Evolutionary conservation across 1,140 invertebrate genomes (phyloP), one percentile per base, ranked within the genome.

Genomic region (Pachypsylla venusta): DNA sequence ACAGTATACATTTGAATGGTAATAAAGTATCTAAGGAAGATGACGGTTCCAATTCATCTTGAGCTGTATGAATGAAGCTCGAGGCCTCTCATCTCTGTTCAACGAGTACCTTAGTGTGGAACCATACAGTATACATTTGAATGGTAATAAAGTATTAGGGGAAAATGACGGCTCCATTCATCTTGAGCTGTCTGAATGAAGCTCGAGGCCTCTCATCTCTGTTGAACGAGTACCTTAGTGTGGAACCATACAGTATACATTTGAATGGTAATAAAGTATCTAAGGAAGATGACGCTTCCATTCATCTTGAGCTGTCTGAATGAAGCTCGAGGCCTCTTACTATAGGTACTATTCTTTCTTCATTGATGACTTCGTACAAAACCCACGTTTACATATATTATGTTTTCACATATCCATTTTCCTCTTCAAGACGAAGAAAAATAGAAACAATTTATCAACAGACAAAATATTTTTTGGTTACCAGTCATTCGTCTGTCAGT

Each of bases 231-330:
- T n/a, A n/a, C n/a, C n/a, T n/a, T n/a, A n/a, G n/a, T n/a, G n/a
- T n/a, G n/a, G n/a, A n/a, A n/a, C n/a, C 42, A 48, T 22, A n/a
- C 42, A 19, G 42, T 48, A 48, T n/a, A n/a, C 4, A 7, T 48
- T 48, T 48, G 42, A 48, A 48, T 48, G 42, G 42, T 48, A 48
- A 48, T 48, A 48, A 48, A 48, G 16, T 48, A 48, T 48, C 42
- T 22, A 48, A 48, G 42, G 22, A 22, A 48, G 42, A 48, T 22
- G 42, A 48, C 42, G 42, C n/a, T n/a, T n/a, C 42, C 42, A 48
- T 48, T 48, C 16, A 48, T 48, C 42, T 48, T 48, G 42, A 7
- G n/a, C 42, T 48, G 42, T 48, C 42, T 48, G 7, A 48, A 22
- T 5, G 42, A 48, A 22, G 42, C 42, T 35, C 30, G 30, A 16